Evolutionary conservation across 2,888 invertebrate species (phyloP).

Genomic region (Crepidodera aurea): DNA sequence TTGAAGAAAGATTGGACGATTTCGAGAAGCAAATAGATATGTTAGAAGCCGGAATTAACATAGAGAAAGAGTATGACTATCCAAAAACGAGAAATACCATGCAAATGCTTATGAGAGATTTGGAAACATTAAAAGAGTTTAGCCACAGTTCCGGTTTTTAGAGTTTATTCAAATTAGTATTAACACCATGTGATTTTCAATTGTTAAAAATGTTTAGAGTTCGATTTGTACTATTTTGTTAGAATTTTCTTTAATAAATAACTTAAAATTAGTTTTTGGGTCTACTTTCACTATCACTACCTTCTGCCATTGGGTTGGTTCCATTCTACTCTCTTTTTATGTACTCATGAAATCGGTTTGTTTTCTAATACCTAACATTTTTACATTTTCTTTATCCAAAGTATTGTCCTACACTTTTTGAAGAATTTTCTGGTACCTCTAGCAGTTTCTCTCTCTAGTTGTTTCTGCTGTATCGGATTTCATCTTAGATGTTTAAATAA

Average conservation of each 20-base stretch:
- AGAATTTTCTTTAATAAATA: background rate
- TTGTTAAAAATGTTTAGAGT: background rate
- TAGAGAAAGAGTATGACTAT: slow-evolving; percentile 67
- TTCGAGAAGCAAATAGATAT: slow-evolving; percentile 81
- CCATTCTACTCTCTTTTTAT: no score
- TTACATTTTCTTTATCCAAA: no score
- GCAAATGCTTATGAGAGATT: slow-evolving; percentile 76
- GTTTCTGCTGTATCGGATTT: no score
- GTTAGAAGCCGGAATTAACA: slow-evolving; percentile 68
- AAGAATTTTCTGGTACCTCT: no score
- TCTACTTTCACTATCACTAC: no score
- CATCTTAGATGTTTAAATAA: no score
- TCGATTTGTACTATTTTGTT: background rate
- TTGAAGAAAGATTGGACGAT: slow-evolving; percentile 75
- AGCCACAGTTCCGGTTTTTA: slow-evolving; percentile 46
- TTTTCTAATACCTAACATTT: no score
- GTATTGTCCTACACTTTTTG: no score
- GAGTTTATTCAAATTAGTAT: background rate
- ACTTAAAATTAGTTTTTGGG: background rate
- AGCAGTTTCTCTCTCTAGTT: no score
- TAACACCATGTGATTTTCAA: background rate
- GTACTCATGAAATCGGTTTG: no score
- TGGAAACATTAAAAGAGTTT: slow-evolving; percentile 68
- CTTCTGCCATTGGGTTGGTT: no score
- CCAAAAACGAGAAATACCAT: slow-evolving; percentile 77